Evolutionary conservation across 2,113 vertebrate genomes (phyloP).

Genomic region (Chloropsis hardwickii): DNA sequence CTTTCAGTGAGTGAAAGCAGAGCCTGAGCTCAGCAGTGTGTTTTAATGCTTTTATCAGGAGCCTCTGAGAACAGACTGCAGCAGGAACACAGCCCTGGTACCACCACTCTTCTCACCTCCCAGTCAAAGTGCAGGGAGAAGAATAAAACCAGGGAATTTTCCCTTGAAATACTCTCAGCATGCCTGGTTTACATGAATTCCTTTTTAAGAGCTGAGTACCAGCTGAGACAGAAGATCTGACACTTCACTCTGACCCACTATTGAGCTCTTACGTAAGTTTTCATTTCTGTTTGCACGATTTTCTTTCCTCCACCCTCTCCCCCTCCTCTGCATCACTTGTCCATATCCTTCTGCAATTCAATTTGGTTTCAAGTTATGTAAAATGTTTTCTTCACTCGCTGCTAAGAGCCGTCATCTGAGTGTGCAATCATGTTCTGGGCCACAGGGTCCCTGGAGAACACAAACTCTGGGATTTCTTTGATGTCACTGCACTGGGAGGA

Average conservation of each 20-base stretch:
- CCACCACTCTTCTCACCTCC: background rate
- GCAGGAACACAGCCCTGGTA: background rate
- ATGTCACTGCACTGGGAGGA: background rate
- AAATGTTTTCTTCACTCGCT: background rate
- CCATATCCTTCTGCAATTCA: background rate
- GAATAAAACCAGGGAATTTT: background rate
- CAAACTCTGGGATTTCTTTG: background rate
- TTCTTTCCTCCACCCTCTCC: background rate
- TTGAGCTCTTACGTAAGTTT: background rate
- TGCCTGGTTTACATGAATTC: background rate
- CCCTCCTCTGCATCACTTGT: background rate
- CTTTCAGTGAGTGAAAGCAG: background rate
- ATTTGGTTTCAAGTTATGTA: background rate
- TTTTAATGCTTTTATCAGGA: background rate
- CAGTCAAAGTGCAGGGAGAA: background rate
- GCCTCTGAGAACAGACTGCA: background rate
- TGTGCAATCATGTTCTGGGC: background rate
- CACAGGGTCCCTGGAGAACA: background rate
- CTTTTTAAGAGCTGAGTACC: background rate
- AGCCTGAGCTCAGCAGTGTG: background rate
- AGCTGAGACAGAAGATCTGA: background rate
- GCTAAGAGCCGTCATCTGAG: background rate
- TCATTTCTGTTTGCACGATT: background rate
- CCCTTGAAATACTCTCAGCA: background rate
- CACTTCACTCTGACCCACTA: background rate